These are phyloP conservation scores for Stichopus chloronotus DNA, from an alignment of 35 echinoderm and acorn worm genomes.

Conservation along the genomic window DNA sequence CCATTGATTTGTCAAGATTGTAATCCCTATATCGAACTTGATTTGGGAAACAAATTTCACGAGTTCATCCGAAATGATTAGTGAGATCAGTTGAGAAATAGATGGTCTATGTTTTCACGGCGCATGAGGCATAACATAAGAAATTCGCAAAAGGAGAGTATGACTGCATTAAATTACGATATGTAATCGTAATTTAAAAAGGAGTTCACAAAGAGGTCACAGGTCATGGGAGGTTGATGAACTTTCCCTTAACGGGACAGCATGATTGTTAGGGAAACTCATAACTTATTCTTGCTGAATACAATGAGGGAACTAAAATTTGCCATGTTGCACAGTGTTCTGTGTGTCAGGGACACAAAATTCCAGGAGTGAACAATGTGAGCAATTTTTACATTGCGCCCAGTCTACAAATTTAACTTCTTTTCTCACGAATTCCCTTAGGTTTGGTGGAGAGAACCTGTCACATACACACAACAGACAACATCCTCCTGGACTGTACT, in stretches of 20 bases:
- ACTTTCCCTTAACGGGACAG: background rate
- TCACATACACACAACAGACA: constrained; percentile 17
- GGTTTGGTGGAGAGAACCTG: constrained; percentile 8
- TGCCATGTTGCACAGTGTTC: background rate
- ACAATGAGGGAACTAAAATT: background rate
- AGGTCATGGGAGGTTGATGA: background rate
- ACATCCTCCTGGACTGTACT: background rate
- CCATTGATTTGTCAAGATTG: background rate
- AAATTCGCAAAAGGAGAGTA: background rate
- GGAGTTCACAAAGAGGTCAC: too few relatives aligned
- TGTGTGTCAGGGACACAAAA: constrained; percentile 5
- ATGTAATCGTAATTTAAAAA: too few relatives aligned
- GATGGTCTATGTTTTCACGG: too few relatives aligned
- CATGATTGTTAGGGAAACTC: background rate
- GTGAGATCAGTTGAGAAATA: background rate
- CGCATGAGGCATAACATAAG: too few relatives aligned
- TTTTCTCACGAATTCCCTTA: background rate
- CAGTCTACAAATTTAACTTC: constrained; percentile 37
- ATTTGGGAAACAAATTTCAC: too few relatives aligned
- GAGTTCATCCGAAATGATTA: too few relatives aligned
- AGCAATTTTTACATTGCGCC: background rate
- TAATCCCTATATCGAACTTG: background rate
- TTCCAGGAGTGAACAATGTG: background rate
- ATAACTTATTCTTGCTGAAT: background rate
- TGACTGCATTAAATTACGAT: background rate